A percentile compares a stretch with the other conserved stretches of the same genome.
phyloP scores from a whole-genome alignment of 2,797 vertebrate species.

The Silurus lanzhouensis region DNA sequence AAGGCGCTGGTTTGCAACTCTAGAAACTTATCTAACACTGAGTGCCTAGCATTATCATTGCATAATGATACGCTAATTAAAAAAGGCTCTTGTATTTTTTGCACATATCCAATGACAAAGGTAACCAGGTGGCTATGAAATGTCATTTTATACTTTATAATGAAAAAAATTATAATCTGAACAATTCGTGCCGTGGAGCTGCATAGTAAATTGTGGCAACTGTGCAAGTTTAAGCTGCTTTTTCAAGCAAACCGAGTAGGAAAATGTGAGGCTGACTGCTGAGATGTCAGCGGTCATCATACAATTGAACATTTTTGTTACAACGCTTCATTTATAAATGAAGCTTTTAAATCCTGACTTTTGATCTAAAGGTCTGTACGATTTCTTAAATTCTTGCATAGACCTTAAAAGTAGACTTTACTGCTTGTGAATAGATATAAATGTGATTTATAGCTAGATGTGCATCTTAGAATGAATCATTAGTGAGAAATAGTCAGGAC shows the following conservation, averaged over 20 bases:
- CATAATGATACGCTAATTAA: constrained; percentile 14
- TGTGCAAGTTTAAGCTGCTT: constrained; percentile 28
- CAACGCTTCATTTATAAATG: neutral
- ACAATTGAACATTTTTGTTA: neutral
- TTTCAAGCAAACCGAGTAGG: neutral
- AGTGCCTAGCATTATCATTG: neutral
- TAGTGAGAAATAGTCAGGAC: neutral
- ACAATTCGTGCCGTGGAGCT: neutral
- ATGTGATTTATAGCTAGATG: neutral
- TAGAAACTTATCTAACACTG: constrained; percentile 3
- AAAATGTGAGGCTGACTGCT: neutral
- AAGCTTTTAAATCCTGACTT: neutral
- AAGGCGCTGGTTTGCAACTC: constrained; percentile 14
- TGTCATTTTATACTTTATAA: neutral
- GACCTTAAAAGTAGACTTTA: neutral
- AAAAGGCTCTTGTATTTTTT: neutral
- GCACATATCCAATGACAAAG: neutral
- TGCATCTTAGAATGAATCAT: neutral
- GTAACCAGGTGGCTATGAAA: neutral
- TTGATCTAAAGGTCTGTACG: neutral
- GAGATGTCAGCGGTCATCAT: neutral
- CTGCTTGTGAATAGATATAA: neutral
- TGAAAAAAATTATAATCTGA: neutral
- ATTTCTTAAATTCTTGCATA: neutral
- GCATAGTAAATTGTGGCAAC: constrained; percentile 8